These are phyloP conservation scores for Scolanthus callimorphus DNA, from an alignment of 92 coral and sea anemone species.

Conservation along the genomic window DNA sequence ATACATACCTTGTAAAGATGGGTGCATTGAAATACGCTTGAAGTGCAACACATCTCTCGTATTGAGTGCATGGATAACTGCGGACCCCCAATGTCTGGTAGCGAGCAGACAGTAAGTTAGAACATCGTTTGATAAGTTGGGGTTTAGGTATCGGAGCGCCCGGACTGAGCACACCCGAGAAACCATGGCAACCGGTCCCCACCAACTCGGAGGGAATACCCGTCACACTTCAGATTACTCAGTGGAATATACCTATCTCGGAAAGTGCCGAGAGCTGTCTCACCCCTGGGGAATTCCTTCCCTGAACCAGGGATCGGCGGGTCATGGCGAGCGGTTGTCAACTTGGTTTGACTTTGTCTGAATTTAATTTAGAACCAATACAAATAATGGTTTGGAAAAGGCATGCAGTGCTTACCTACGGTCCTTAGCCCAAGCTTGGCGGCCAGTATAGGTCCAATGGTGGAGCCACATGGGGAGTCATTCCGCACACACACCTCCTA, in stretches of 20 bases:
- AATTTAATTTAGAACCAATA: neutral
- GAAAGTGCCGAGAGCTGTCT: too few species aligned
- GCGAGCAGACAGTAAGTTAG: neutral
- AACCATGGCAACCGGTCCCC: neutral
- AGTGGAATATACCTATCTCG: too few species aligned
- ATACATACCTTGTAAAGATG: slow-evolving; percentile 75
- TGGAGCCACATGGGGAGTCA: slow-evolving; percentile 91
- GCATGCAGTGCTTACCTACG: slow-evolving; percentile 87
- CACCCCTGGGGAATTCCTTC: neutral
- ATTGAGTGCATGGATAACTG: slow-evolving; percentile 98
- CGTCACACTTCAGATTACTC: neutral
- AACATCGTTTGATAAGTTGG: neutral
- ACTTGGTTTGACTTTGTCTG: too few species aligned
- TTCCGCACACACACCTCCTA: slow-evolving; percentile 94
- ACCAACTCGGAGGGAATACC: neutral
- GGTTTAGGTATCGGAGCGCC: too few species aligned
- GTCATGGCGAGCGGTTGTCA: neutral
- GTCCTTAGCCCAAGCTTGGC: slow-evolving; percentile 95
- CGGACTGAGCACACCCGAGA: neutral
- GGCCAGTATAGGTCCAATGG: slow-evolving; percentile 94
- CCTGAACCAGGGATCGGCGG: neutral
- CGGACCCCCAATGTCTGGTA: slow-evolving; percentile 87
- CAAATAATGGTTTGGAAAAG: slow-evolving; percentile 79
- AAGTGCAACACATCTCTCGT: slow-evolving; percentile 93
- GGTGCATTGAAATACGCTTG: slow-evolving; percentile 76